Conservation (phyloP, 2,888 invertebrate species). For the Lycocerus yunnanus region DNA sequence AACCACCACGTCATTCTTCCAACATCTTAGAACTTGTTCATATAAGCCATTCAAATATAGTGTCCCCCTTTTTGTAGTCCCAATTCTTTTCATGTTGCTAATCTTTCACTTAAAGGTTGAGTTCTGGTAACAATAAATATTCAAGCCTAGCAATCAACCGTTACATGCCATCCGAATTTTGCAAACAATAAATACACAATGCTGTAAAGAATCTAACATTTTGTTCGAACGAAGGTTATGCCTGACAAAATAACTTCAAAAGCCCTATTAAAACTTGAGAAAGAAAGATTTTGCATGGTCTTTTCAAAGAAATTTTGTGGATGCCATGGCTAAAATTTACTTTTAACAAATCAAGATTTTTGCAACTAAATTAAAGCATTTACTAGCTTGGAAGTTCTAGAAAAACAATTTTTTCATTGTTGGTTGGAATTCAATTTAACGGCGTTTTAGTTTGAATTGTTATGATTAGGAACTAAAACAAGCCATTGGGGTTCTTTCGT, state of each 20-base stretch:
- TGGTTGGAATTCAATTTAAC: too few species aligned
- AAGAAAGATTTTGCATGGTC: not conserved
- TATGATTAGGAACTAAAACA: too few species aligned
- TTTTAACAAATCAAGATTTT: too few species aligned
- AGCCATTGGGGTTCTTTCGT: too few species aligned
- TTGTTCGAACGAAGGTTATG: not conserved
- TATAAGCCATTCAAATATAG: not conserved
- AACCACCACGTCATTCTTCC: not conserved
- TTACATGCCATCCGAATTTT: not conserved
- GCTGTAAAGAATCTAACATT: not conserved
- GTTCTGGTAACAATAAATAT: not conserved
- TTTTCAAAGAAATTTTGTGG: not conserved
- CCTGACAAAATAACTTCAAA: not conserved
- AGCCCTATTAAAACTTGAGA: not conserved
- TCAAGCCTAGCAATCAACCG: not conserved
- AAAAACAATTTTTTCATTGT: too few species aligned
- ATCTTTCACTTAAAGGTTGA: not conserved
- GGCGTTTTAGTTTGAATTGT: too few species aligned
- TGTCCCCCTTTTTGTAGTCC: not conserved
- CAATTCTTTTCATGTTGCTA: not conserved
- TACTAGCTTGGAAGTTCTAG: not conserved
- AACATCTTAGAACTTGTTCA: not conserved
- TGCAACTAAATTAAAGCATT: too few species aligned
- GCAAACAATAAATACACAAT: not conserved
- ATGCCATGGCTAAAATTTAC: not conserved